Base-by-base conservation (phyloP, 2,888 invertebrate species). In the Gonocerus acuteangulatus region DNA sequence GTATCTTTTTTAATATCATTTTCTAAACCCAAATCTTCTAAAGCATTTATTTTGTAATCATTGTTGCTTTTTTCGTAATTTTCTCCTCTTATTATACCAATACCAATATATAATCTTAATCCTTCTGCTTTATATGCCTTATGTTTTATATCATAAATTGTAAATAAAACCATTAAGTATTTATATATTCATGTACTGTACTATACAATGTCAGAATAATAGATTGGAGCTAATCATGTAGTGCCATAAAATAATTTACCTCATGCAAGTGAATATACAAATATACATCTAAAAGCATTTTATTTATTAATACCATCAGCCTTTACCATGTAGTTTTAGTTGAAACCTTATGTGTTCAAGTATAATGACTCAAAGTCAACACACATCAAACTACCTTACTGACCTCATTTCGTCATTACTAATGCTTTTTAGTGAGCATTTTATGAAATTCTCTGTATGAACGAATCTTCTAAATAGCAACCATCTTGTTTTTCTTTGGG, bases 151-250 rank as follows among this genome's bases (percentile, higher is more conserved):
- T n/a, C n/a, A n/a, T 57, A 32, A 19, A 57, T 45, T 57, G 47
- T 57, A 57, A 32, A 57, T 57, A 47, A 27, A 56, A 23, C 45
- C 21, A 57, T 57, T 45, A 15, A 44, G 34, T 36, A 36, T 19
- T 57, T 36, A 36, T 32, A 47, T 57, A 57, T 47, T 19, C 21
- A 23, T 36, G 27, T 49, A 27, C 23, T 15, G 15, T 27, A 27
- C 2, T n/a, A 27, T 6, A 15, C 6, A 48, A 11, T 36, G 19
- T 44, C n/a, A n/a, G 23, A 57, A 44, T 47, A 47, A 47, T 45
- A 27, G n/a, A n/a, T n/a, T n/a, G n/a, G 47, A 45, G 45, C 57
- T 57, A 57, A 57, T 45, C 57, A 57, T 57, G 57, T 57, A 57
- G 57, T 57, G 57, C 57, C 57, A 57, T 57, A 45, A 54, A 39